Conservation (phyloP, 1,140 invertebrate species). For the Aphelenchoides besseyi region DNA sequence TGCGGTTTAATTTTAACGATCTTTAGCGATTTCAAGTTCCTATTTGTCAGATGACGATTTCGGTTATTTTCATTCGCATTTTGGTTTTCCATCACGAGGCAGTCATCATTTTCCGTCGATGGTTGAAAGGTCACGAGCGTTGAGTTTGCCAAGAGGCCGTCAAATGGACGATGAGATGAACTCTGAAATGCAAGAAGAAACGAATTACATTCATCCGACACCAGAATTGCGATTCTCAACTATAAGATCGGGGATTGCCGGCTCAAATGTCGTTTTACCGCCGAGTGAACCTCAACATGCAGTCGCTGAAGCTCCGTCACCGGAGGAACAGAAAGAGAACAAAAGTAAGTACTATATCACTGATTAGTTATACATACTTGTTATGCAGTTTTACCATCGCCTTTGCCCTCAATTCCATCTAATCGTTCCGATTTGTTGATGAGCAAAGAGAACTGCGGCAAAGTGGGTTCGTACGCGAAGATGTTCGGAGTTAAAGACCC, state of each 20-base stretch:
- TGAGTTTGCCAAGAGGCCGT: neutral
- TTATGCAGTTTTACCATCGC: neutral
- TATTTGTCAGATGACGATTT: neutral
- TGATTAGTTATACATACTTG: neutral
- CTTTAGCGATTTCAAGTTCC: neutral
- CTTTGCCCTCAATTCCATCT: neutral
- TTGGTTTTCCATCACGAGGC: neutral
- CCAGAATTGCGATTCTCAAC: neutral
- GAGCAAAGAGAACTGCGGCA: slow-evolving; percentile 42
- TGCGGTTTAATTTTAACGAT: neutral
- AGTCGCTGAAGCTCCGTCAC: slow-evolving; percentile 2
- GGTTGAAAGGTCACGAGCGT: neutral
- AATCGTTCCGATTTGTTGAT: slow-evolving; percentile 27
- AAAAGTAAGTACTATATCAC: neutral
- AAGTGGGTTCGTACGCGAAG: slow-evolving; percentile 41
- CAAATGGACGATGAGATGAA: neutral
- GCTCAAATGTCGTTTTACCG: neutral
- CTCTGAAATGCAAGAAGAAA: neutral
- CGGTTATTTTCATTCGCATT: neutral
- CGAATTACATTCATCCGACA: neutral
- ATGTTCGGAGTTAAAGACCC: slow-evolving; percentile 42
- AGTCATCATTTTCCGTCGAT: neutral
- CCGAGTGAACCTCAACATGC: neutral
- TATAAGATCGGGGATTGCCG: neutral
- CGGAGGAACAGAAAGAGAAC: slow-evolving; percentile 1